phyloP scores from a whole-genome alignment of 2,888 invertebrate genomes.

The Allophyes oxyacanthae region DNA sequence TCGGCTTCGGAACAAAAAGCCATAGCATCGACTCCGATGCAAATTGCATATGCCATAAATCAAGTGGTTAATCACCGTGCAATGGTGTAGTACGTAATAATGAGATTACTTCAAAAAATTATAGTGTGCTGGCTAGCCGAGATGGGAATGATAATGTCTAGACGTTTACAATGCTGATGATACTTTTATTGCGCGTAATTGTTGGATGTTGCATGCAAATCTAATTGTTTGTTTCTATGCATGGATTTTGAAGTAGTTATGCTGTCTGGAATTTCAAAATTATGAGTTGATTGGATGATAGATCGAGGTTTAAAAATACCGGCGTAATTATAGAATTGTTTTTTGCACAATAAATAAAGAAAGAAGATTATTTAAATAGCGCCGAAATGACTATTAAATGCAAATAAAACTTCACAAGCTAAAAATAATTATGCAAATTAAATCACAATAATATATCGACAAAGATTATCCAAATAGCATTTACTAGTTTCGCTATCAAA shows the following conservation, averaged over 20 bases:
- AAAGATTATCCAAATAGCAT: constrained; percentile 23
- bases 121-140: constrained; percentile 69
- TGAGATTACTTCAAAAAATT: constrained; percentile 87
- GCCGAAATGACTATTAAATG: constrained; percentile 11
- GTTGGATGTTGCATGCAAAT: constrained; percentile 41
- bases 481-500: constrained; percentile 34
- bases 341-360: constrained; percentile 5
- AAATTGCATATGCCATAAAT: constrained; percentile 88
- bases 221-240: constrained; percentile 26
- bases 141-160: constrained; percentile 71
- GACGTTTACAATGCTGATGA: constrained; percentile 62
- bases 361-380: constrained; percentile 5
- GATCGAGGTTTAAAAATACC: neutral
- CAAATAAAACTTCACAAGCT: constrained; percentile 13
- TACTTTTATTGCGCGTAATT: constrained; percentile 54
- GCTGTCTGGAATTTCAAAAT: constrained; percentile 1
- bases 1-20: constrained; percentile 84
- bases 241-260: constrained; percentile 5
- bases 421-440: constrained; percentile 36
- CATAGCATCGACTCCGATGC: constrained; percentile 84
- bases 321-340: neutral
- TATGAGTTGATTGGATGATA: constrained; percentile 2
- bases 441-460: constrained; percentile 13
- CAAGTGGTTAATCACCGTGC: constrained; percentile 87
- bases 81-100: constrained; percentile 79